These are phyloP conservation scores for Psophia crepitans DNA, from an alignment of 2,113 vertebrate genomes.

Conservation along the genomic window DNA sequence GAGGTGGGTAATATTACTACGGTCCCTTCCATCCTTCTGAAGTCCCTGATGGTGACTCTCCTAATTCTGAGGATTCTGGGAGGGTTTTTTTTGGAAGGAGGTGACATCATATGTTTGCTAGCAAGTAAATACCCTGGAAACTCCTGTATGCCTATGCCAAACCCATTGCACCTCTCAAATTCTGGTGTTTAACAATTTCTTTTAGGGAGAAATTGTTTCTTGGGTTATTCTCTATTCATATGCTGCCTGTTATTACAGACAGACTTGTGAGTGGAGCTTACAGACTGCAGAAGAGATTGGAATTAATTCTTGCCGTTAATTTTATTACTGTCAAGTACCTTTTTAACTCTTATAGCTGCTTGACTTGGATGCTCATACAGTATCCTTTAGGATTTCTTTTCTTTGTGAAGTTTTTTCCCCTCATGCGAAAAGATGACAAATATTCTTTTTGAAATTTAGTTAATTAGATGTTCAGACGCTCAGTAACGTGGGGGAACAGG, in stretches of 20 bases:
- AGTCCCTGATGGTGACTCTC: not conserved
- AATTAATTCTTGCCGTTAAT: not conserved
- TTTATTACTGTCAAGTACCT: not conserved
- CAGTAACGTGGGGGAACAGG: not conserved
- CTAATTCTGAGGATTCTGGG: not conserved
- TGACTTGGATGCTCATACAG: not conserved
- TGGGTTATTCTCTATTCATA: not conserved
- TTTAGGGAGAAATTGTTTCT: not conserved
- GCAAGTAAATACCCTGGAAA: not conserved
- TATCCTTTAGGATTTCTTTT: not conserved
- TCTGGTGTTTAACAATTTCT: not conserved
- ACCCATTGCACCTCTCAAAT: not conserved
- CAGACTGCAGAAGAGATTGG: not conserved
- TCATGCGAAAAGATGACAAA: not conserved
- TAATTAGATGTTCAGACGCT: not conserved
- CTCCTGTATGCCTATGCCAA: not conserved
- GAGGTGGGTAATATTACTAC: not conserved
- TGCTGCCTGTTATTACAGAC: not conserved
- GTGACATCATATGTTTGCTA: not conserved
- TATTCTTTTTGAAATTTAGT: not conserved
- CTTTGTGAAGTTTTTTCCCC: not conserved
- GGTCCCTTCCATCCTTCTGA: not conserved
- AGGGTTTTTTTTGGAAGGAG: not conserved
- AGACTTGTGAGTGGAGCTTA: not conserved
- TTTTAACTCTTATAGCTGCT: not conserved